phyloP scores from a whole-genome alignment of 2,888 invertebrate genomes.

The Acleris laterana region DNA sequence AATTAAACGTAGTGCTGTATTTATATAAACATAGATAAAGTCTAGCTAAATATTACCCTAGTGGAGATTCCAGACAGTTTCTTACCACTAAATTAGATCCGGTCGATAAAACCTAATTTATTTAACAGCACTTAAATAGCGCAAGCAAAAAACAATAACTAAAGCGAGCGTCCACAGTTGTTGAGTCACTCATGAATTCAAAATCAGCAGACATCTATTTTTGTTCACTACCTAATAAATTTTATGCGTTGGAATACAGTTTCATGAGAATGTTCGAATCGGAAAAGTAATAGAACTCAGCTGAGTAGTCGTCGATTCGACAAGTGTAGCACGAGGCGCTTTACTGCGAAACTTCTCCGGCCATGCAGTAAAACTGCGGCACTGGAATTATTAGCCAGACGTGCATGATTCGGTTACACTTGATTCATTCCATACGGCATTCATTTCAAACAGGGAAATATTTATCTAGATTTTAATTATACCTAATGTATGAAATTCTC shows the following conservation, averaged over 20 bases:
- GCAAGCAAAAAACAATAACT: constrained; percentile 27
- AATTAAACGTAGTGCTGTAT: constrained; percentile 15
- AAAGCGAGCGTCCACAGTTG: constrained; percentile 11
- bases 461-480: neutral
- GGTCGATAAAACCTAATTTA: constrained; percentile 31
- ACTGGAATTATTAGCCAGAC: constrained; percentile 41
- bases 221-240: constrained; percentile 54
- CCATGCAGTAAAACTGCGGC: constrained; percentile 46
- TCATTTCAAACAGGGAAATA: constrained; percentile 7
- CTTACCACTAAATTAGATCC: constrained; percentile 14
- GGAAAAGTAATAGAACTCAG: constrained; percentile 46
- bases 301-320: constrained; percentile 48
- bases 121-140: constrained; percentile 18
- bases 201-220: constrained; percentile 47
- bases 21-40: neutral
- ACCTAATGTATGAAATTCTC: too few species aligned
- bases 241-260: constrained; percentile 52
- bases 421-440: constrained; percentile 7
- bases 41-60: constrained; percentile 5
- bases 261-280: constrained; percentile 45
- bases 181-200: constrained; percentile 42
- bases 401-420: constrained; percentile 41
- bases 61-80: constrained; percentile 15
- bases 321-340: constrained; percentile 46
- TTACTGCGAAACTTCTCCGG: constrained; percentile 50